Evolutionary conservation across 2,797 vertebrate genomes (phyloP).

Genomic region (Xiphorhynchus erythropygius): DNA sequence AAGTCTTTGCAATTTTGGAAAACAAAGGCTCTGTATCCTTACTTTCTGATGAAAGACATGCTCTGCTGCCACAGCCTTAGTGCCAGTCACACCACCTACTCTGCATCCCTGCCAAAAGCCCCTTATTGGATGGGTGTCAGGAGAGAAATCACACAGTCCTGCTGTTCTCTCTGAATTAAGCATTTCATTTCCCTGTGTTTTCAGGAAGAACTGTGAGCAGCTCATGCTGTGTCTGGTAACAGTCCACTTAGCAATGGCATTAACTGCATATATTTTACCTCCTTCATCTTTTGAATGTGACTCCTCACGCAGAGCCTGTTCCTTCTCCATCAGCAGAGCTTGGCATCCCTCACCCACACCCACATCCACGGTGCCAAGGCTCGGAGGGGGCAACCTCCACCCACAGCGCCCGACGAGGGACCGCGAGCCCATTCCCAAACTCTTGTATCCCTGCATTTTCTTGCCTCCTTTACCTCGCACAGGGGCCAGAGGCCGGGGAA

Average conservation of each 20-base stretch:
- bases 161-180: neutral
- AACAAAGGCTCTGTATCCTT: neutral
- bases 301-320: neutral
- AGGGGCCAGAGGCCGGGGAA: accelerated
- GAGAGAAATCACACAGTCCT: neutral
- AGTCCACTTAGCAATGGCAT: neutral
- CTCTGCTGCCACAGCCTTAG: constrained; percentile 9
- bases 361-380: neutral
- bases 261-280: neutral
- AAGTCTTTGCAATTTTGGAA: neutral
- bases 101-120: constrained; percentile 25
- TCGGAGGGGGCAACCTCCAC: neutral
- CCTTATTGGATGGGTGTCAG: neutral
- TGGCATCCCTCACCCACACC: accelerated
- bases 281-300: neutral
- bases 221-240: neutral
- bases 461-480: neutral
- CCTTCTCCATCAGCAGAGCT: neutral
- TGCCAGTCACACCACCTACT: neutral
- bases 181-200: neutral
- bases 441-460: accelerated
- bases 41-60: constrained; percentile 31
- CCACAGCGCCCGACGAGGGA: neutral
- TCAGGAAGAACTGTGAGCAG: neutral
- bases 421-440: neutral